Evolutionary conservation across 2,888 invertebrate genomes (phyloP), one percentile per base, ranked within the genome.

Genomic region (Spilosoma lubricipeda): DNA sequence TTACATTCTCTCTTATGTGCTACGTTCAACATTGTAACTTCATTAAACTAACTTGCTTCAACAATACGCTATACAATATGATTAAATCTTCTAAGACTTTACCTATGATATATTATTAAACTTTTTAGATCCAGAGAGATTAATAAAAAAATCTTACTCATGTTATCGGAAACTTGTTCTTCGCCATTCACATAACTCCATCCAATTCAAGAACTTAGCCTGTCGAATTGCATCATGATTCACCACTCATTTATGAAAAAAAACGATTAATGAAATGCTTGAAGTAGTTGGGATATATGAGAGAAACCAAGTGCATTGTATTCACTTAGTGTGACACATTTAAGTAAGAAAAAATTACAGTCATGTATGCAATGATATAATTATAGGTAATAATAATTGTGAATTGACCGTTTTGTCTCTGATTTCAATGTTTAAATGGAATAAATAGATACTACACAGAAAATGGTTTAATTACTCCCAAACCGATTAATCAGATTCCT

Each of bases 1-100:
- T 64, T 39, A 74, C 18, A 42, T 63, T 18, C 4, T 45, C 70
- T 67, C 20, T 23, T 69, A 27, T 45, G 56, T 59, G 69, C 36
- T 39, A n/a, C 39, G n/a, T 59, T 59, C 59, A 56, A 30, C 15
- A 39, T 36, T 39, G 56, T 59, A 69, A 69, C 56, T 69, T 64
- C 52, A 69, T 59, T 69, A 39, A 68, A 48, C 23, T 59, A 69
- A 59, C 69, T 67, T 63, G 30, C 15, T 63, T 63, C 30, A 63
- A 63, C 30, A 63, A 63, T 30, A 63, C 7, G 30, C 15, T 63
- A 63, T 18, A 30, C 18, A 63, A 30, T 30, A 18, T 56, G 23
- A 56, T 56, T 56, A 56, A 56, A 56, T 56, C n/a, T 56, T 56
- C 9, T 56, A 23, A 27, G 18, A 30, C 18, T 59, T 59, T 9